These are phyloP conservation scores for Mus musculus DNA, from an alignment of 2,113 vertebrate genomes.

Conservation along the genomic window GRCm39 chr3:117205501-117206000, in stretches of 20 bases:
- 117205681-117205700: background rate
- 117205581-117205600: background rate
- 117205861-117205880: background rate
- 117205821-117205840: background rate
- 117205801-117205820: background rate
- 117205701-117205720: background rate
- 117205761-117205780: background rate
- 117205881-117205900: fast-evolving
- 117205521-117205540: too few relatives aligned
- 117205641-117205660: background rate
- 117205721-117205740: background rate
- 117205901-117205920: background rate
- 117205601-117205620: background rate
- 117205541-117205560: background rate
- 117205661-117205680: background rate
- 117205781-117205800: background rate
- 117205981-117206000: background rate
- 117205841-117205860: background rate
- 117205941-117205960: background rate
- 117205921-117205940: background rate
- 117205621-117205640: background rate
- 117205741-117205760: background rate
- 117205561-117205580: background rate
- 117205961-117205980: background rate
- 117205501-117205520: background rate